Percentiles rank a stretch among this genome's conserved stretches.
Evolutionary conservation across 1,140 invertebrate genomes (phyloP).

Genomic region (Euschistus heros): DNA sequence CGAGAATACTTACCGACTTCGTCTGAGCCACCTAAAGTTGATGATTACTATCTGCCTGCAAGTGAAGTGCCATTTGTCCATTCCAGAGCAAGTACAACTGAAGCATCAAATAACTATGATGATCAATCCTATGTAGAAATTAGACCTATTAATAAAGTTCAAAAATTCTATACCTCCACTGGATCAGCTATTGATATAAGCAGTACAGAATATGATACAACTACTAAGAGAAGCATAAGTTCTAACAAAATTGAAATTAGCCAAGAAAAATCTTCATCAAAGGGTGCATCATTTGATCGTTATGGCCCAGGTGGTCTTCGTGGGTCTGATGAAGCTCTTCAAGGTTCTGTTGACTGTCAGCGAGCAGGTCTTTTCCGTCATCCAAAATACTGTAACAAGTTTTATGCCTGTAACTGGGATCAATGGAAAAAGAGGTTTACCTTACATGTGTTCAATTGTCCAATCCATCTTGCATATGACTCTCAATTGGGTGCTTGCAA

Average conservation of each 20-base stretch:
- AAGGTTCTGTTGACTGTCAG: conserved; percentile 55
- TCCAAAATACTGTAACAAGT: conserved; percentile 71
- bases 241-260: background rate
- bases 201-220: background rate
- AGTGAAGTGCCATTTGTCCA: background rate
- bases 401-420: conserved; percentile 77
- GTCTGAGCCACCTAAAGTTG: background rate
- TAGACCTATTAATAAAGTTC: conserved; percentile 24
- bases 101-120: conserved; percentile 2
- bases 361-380: conserved; percentile 70
- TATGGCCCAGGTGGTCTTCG: conserved; percentile 41
- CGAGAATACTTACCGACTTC: conserved; percentile 7
- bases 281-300: conserved; percentile 37
- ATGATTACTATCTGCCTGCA: conserved; percentile 3
- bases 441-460: conserved; percentile 68
- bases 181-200: conserved; percentile 2
- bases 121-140: conserved; percentile 27
- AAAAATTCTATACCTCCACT: conserved; percentile 21
- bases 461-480: conserved; percentile 69
- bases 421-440: conserved; percentile 65
- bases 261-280: background rate
- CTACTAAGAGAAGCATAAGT: conserved; percentile 6
- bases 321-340: conserved; percentile 41
- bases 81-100: conserved; percentile 8
- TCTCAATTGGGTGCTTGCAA: conserved; percentile 63